Evolutionary conservation across 2,797 vertebrate species (phyloP).

Genomic region (Onychomys torridus): DNA sequence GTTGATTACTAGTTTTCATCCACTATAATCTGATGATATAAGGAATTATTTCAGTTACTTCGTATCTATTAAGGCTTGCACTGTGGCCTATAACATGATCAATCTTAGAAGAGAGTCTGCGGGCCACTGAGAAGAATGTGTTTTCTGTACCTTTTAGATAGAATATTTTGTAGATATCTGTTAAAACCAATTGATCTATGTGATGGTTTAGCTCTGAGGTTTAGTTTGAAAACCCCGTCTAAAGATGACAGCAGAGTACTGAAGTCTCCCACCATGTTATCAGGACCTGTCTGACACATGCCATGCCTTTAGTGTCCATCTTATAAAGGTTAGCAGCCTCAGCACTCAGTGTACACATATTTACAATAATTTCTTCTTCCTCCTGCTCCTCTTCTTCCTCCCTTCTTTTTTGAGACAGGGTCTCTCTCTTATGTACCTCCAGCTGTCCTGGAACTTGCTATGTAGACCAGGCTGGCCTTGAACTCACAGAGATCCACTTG

Average conservation of each 20-base stretch:
- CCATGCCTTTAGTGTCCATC: too few species aligned
- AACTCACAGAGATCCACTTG: neutral
- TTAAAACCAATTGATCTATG: neutral
- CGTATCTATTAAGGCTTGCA: neutral
- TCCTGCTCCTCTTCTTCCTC: neutral
- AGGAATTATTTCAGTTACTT: neutral
- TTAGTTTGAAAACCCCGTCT: neutral
- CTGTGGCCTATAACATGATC: neutral
- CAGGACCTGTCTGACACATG: neutral
- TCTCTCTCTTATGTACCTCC: neutral
- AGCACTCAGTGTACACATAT: neutral
- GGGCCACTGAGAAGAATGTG: neutral
- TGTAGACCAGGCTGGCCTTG: neutral
- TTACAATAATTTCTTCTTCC: neutral
- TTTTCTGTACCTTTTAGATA: neutral
- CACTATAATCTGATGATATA: neutral
- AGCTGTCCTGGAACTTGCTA: neutral
- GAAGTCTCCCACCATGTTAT: neutral
- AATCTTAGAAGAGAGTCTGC: neutral
- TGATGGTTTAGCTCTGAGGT: neutral
- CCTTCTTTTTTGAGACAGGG: neutral
- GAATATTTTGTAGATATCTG: neutral
- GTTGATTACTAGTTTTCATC: neutral
- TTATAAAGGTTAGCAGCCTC: too few species aligned
- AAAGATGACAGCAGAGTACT: neutral